Evolutionary conservation across 2,888 invertebrate genomes (phyloP), one percentile per base, ranked within the genome.

Genomic region (Choristoneura rosaceana): DNA sequence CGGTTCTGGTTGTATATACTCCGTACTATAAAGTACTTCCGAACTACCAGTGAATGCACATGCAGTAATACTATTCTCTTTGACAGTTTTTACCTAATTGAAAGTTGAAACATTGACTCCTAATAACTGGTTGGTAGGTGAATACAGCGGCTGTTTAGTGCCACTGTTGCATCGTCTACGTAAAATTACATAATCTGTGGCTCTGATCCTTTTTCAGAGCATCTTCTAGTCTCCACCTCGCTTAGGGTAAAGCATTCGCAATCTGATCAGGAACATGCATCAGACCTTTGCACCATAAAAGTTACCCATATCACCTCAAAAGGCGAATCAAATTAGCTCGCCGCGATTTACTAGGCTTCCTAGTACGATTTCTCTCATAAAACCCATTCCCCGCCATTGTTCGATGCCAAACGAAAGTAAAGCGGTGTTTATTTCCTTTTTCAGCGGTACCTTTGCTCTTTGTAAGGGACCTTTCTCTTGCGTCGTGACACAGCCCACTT

Each of bases 281-380:
- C 84, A 82, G 82, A 79, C 76, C 81, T 75, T 25, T 81, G 82
- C 82, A 82, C 84, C 79, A 82, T 85, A 86, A 86, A 84, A 78
- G 85, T 83, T 84, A 85, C 85, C 85, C 84, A 83, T 76, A 82
- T 83, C 84, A 81, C 90, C 88, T 83, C 87, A 87, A 88, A 90
- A 88, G 91, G 91, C 84, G 84, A 89, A 88, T 85, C 90, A 87
- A 91, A 92, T 92, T 91, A 90, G 90, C 88, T 82, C 84, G 82
- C 82, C 84, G 86, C 84, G 85, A 87, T 88, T 87, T 86, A 83
- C 84, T 81, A 79, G 84, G 83, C 84, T 87, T 87, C 88, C 88
- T 85, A 84, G 83, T 81, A 78, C 84, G 87, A 88, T 90, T 87
- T 89, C 86, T 84, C 84, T 84, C 79, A 82, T 83, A 82, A 84